A percentile compares a stretch with the other conserved stretches of the same genome.
Conservation (phyloP, 1,140 invertebrate species). For the Liolophura sinensis region DNA sequence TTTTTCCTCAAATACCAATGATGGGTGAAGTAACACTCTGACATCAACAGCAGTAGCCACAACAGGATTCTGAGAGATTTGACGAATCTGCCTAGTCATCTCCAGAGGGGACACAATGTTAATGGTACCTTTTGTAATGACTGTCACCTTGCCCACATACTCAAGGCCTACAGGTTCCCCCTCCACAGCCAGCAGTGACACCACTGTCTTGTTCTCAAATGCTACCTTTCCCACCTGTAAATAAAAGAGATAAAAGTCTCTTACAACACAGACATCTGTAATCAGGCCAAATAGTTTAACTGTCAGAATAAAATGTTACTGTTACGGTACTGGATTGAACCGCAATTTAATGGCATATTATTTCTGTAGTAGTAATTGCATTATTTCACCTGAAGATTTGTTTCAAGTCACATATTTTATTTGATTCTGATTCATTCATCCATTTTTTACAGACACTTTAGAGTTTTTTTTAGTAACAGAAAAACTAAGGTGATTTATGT, state of each 20-base stretch:
- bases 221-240: constrained; percentile 46
- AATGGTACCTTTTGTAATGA: constrained; percentile 43
- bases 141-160: constrained; percentile 36
- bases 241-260: constrained; percentile 3
- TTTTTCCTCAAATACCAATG: constrained; percentile 43
- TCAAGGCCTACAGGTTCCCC: constrained; percentile 38
- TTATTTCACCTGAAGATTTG: no score
- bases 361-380: no score
- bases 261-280: no score
- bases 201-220: constrained; percentile 37
- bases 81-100: constrained; percentile 42
- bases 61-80: constrained; percentile 46
- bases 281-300: no score
- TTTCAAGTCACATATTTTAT: no score
- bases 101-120: constrained; percentile 48
- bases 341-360: no score
- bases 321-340: no score
- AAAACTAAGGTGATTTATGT: no score
- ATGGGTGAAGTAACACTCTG: constrained; percentile 37
- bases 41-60: constrained; percentile 46
- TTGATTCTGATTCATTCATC: no score
- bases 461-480: no score
- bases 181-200: constrained; percentile 46
- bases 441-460: no score
- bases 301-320: no score